Conservation (phyloP, 2,888 invertebrate species). For the Cryptophagus acutangulus region DNA sequence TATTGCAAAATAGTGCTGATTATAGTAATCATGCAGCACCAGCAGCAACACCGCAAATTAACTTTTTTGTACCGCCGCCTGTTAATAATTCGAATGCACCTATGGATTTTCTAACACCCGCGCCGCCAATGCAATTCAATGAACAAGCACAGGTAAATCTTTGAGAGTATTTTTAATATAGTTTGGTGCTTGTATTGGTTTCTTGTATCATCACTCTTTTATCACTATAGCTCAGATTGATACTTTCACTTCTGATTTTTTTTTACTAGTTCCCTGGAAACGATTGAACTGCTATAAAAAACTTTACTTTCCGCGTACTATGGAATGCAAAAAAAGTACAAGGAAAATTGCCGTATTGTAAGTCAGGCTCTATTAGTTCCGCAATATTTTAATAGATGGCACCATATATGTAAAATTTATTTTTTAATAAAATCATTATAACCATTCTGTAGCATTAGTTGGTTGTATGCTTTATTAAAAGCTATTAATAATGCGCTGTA, state of each 20-base stretch:
- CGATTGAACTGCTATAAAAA: too few species aligned
- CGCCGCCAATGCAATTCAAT: constrained; percentile 31
- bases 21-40: constrained; percentile 20
- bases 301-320: too few species aligned
- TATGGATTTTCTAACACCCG: constrained; percentile 53
- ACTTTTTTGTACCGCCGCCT: constrained; percentile 56
- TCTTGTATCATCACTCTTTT: neutral
- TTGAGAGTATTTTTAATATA: neutral
- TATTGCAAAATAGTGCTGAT: constrained; percentile 40
- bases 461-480: too few species aligned
- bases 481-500: too few species aligned
- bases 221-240: too few species aligned
- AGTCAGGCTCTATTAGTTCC: neutral
- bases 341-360: neutral
- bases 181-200: neutral
- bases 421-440: too few species aligned
- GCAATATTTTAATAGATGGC: neutral
- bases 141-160: constrained; percentile 36
- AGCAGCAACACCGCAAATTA: constrained; percentile 44
- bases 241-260: too few species aligned
- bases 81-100: constrained; percentile 54
- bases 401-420: neutral
- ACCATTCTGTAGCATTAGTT: too few species aligned
- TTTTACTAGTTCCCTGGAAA: too few species aligned
- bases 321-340: too few species aligned